Base-by-base conservation (phyloP, 2,888 invertebrate genomes). In the Lasioglossum morio region DNA sequence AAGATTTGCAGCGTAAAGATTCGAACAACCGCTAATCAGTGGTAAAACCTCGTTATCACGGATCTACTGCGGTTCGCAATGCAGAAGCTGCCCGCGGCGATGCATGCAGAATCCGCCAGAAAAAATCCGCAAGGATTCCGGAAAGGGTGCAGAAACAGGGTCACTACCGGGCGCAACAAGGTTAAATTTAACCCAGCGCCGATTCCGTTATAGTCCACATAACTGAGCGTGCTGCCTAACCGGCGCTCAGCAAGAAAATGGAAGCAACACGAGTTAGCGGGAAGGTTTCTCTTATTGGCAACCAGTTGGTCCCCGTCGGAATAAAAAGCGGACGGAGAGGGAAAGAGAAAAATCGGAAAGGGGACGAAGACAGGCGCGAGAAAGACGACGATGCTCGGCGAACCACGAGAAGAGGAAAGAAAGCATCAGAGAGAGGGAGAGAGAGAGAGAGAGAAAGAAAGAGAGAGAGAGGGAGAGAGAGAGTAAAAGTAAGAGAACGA, bases 171-270 rank as follows among this genome's bases (percentile, higher is more conserved):
- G 73, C 78, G 69, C 70, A 77, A 74, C 85, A 78, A 86, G 82
- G 82, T 89, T 88, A 87, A 89, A 89, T 88, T 87, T 87, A 88
- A 86, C 88, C 87, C 86, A 81, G 76, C 77, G 73, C 86, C 88
- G 91, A 88, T 90, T 89, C 90, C 91, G 90, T 90, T 90, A 90
- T 83, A 83, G 84, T 89, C 87, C 87, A 76, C 91, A 86, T 89
- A 89, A 89, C 89, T 83, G 90, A 80, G 78, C 84, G 37, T 84
- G 34, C 70, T 74, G 82, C 84, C 57, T 87, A 81, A 84, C 87
- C 77, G 75, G 81, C 79, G 82, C 74, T 72, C 74, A 72, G 77
- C 86, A 86, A 85, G 81, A 83, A 89, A 88, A 88, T 88, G 84
- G 88, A 84, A 89, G 82, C 85, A 85, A 77, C 72, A 78, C 73